phyloP scores from a whole-genome alignment of 2,888 invertebrate species.

The Platerodrilus igneus region DNA sequence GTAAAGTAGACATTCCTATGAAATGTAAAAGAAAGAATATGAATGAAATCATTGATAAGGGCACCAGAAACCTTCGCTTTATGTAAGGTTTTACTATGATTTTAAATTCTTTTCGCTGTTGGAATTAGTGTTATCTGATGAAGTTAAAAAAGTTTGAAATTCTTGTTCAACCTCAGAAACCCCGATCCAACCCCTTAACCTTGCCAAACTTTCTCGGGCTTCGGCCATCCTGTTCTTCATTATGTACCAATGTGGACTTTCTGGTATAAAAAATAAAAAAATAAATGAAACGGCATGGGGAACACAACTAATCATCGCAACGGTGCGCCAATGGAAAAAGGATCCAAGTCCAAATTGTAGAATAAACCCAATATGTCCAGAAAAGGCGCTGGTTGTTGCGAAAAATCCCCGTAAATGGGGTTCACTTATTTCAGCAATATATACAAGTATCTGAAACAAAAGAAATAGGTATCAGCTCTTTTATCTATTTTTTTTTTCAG shows the following conservation, averaged over 20 bases:
- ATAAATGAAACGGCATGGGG: slow-evolving; percentile 62
- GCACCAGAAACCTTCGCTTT: slow-evolving; percentile 61
- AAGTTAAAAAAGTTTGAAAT: no score
- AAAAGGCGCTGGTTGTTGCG: slow-evolving; percentile 69
- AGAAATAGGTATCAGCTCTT: no score
- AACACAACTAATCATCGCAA: slow-evolving; percentile 63
- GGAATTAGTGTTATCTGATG: no score
- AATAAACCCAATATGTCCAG: slow-evolving; percentile 71
- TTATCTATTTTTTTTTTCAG: no score
- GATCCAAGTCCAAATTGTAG: slow-evolving; percentile 71
- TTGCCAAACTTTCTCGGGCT: slow-evolving; percentile 66
- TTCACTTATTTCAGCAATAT: slow-evolving; percentile 79
- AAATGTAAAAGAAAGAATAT: slow-evolving; percentile 71
- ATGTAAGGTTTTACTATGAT: slow-evolving; percentile 49
- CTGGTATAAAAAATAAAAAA: slow-evolving; percentile 68
- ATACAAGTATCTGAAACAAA: slow-evolving; percentile 69
- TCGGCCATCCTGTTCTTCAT: slow-evolving; percentile 61
- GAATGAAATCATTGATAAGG: slow-evolving; percentile 61
- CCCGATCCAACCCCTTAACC: slow-evolving; percentile 74
- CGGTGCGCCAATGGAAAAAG: slow-evolving; percentile 65
- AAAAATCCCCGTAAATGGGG: slow-evolving; percentile 72
- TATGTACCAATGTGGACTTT: slow-evolving; percentile 78
- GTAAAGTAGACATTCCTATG: slow-evolving; percentile 69
- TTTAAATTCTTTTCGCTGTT: no score
- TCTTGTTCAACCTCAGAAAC: slow-evolving; percentile 59